Evolutionary conservation across 2,113 vertebrate genomes (phyloP).

Genomic region (Datnioides undecimradiatus): DNA sequence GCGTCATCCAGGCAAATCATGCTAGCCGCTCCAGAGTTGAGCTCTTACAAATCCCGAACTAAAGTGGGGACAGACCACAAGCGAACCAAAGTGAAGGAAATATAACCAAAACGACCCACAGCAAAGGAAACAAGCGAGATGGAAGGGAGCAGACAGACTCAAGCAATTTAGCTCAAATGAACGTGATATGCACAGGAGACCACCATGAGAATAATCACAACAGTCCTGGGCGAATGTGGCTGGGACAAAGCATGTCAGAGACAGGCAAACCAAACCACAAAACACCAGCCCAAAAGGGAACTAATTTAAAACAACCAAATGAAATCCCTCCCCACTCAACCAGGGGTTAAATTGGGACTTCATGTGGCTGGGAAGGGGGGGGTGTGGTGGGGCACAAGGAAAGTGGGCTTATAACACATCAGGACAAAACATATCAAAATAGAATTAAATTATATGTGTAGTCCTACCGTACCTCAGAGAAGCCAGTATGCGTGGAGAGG

Average conservation of each 20-base stretch:
- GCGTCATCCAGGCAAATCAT: slow-evolving; percentile 13
- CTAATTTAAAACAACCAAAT: slow-evolving; percentile 11
- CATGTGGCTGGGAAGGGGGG: too few species aligned
- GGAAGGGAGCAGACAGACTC: slow-evolving; percentile 22
- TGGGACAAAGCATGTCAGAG: slow-evolving; percentile 18
- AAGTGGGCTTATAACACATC: too few species aligned
- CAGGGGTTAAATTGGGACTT: too few species aligned
- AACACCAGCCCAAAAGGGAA: slow-evolving; percentile 13
- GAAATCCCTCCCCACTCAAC: neutral
- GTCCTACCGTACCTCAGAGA: too few species aligned
- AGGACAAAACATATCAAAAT: too few species aligned
- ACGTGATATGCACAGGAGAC: neutral
- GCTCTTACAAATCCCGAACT: slow-evolving; percentile 26
- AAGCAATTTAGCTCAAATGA: slow-evolving; percentile 28
- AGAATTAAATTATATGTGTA: too few species aligned
- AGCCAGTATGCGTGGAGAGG: too few species aligned
- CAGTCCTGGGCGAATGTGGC: neutral
- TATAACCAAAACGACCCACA: slow-evolving; percentile 36
- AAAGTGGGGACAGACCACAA: slow-evolving; percentile 21
- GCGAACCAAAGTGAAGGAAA: slow-evolving; percentile 30
- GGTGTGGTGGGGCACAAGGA: too few species aligned
- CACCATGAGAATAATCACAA: slow-evolving; percentile 17
- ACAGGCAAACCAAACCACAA: slow-evolving; percentile 19
- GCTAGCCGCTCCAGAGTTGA: slow-evolving; percentile 12
- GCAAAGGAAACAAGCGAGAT: neutral